Evolutionary conservation across 2,888 invertebrate genomes (phyloP).

Genomic region (Heteromurus nitidus): DNA sequence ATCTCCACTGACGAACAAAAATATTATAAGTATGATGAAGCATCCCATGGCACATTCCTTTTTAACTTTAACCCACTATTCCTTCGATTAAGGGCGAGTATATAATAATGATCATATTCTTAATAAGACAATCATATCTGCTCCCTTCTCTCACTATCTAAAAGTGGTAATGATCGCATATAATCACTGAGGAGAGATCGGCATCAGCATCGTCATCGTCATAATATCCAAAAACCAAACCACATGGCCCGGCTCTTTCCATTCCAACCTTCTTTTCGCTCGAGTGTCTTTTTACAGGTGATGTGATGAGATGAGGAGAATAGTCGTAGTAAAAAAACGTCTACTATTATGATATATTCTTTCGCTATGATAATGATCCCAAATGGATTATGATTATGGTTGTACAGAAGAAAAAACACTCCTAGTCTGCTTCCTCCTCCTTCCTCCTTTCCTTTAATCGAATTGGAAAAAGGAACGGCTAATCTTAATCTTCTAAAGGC

Average conservation of each 20-base stretch:
- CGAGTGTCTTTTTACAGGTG: conserved; percentile 30
- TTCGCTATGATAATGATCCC: too few species aligned
- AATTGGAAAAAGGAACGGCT: too few species aligned
- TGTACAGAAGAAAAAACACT: conserved; percentile 34
- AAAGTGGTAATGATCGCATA: conserved; percentile 64
- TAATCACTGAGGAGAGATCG: conserved; percentile 44
- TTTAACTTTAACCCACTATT: too few species aligned
- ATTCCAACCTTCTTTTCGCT: background rate
- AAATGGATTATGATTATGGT: background rate
- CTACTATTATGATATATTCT: background rate
- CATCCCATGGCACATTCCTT: too few species aligned
- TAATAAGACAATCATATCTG: too few species aligned
- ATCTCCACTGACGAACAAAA: too few species aligned
- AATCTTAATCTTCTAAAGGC: background rate
- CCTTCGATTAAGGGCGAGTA: too few species aligned
- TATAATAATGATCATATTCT: too few species aligned
- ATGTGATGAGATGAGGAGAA: conserved; percentile 10
- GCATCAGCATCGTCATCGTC: conserved; percentile 27
- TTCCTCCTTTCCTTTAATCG: conserved; percentile 7
- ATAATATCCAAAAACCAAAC: background rate
- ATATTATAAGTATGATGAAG: too few species aligned
- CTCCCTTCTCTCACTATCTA: too few species aligned
- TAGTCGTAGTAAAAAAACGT: background rate
- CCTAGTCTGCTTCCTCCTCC: conserved; percentile 43
- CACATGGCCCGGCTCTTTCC: conserved; percentile 59